Evolutionary conservation across 2,113 vertebrate genomes (phyloP).

Genomic region (Balaeniceps rex): DNA sequence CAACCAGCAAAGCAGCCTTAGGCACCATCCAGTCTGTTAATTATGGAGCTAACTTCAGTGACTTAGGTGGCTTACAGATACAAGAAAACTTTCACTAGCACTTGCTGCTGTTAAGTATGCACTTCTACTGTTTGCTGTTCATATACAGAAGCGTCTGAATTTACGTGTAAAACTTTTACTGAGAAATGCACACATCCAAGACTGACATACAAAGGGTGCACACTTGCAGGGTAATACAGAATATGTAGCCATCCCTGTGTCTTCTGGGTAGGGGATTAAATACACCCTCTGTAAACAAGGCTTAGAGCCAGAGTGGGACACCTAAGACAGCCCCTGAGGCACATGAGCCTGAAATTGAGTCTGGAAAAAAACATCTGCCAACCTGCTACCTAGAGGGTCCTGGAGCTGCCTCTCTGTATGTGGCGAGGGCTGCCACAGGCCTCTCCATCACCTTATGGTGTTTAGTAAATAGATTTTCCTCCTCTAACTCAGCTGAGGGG

Average conservation of each 20-base stretch:
- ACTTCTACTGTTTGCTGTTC: neutral
- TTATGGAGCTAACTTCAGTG: neutral
- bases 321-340: neutral
- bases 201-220: neutral
- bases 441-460: neutral
- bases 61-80: neutral
- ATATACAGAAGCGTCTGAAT: neutral
- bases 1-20: neutral
- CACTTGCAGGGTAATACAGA: neutral
- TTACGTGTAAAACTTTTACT: neutral
- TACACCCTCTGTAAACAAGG: neutral
- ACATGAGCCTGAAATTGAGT: neutral
- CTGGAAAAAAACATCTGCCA: neutral
- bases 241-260: neutral
- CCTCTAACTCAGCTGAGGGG: neutral
- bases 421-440: neutral
- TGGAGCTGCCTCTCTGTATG: neutral
- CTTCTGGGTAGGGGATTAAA: neutral
- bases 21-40: neutral
- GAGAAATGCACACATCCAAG: neutral
- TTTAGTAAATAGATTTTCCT: neutral
- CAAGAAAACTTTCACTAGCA: neutral
- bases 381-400: neutral
- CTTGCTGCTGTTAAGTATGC: neutral
- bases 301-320: neutral